phyloP scores from a whole-genome alignment of 2,797 vertebrate genomes.

The Enteromius radiatus region DNA sequence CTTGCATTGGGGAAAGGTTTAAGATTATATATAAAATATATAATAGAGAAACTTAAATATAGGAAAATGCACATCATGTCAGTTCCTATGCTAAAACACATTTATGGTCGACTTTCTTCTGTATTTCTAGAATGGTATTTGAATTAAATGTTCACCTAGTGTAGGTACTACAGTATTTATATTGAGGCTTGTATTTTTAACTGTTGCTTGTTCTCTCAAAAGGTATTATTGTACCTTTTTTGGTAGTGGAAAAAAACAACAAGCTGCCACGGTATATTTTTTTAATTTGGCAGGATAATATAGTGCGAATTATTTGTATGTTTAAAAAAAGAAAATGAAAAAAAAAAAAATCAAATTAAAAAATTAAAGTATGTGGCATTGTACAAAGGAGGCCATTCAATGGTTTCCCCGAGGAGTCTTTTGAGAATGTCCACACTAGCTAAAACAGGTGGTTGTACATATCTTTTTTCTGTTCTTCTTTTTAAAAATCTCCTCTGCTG shows the following conservation, averaged over 20 bases:
- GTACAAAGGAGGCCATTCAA: slow-evolving; percentile 92
- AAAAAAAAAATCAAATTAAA: slow-evolving; percentile 78
- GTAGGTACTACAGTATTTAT: slow-evolving; percentile 99
- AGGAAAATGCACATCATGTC: slow-evolving; percentile 99
- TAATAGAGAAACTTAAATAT: slow-evolving; percentile 97
- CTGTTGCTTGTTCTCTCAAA: slow-evolving; percentile 99
- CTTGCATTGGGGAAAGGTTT: slow-evolving; percentile 99
- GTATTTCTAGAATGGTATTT: slow-evolving; percentile 99
- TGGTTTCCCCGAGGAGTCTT: slow-evolving; percentile 84
- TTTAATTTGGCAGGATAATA: slow-evolving; percentile 99
- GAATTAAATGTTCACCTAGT: slow-evolving; percentile 99
- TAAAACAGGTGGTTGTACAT: slow-evolving; percentile 97
- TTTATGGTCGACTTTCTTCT: slow-evolving; percentile 99
- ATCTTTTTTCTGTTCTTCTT: slow-evolving; percentile 84
- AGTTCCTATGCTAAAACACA: slow-evolving; percentile 99
- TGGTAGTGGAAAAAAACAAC: slow-evolving; percentile 99
- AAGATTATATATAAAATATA: slow-evolving; percentile 89
- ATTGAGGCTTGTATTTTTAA: slow-evolving; percentile 99
- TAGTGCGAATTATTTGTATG: slow-evolving; percentile 99
- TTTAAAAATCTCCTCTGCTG: slow-evolving; percentile 80
- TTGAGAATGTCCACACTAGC: slow-evolving; percentile 87
- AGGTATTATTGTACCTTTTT: slow-evolving; percentile 98
- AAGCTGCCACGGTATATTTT: slow-evolving; percentile 99
- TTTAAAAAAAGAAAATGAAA: slow-evolving; percentile 89
- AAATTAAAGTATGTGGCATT: slow-evolving; percentile 88